These are phyloP conservation scores for Eupelmus urozonus DNA, from an alignment of 2,888 invertebrate genomes.

Conservation along the genomic window DNA sequence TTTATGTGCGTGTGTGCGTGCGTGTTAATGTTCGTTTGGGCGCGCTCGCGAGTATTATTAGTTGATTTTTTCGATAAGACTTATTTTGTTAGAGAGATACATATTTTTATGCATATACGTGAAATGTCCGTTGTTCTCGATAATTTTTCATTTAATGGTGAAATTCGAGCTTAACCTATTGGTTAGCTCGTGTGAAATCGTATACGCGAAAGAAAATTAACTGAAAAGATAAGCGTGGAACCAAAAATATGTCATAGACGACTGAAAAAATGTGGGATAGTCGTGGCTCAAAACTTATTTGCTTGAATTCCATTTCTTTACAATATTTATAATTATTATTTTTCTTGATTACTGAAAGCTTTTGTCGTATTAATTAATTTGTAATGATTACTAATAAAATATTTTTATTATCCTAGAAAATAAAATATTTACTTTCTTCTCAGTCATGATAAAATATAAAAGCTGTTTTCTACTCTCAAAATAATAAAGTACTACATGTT, in stretches of 20 bases:
- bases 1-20: constrained; percentile 61
- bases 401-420: no score
- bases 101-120: not conserved
- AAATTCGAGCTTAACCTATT: not conserved
- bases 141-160: not conserved
- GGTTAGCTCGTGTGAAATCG: not conserved
- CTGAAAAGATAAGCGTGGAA: constrained; percentile 56
- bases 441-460: no score
- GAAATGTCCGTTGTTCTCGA: not conserved
- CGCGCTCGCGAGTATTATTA: constrained; percentile 16
- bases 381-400: no score
- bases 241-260: constrained; percentile 1
- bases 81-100: not conserved
- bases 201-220: constrained; percentile 46
- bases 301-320: no score
- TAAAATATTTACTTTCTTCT: no score
- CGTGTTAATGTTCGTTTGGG: constrained; percentile 55
- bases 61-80: not conserved
- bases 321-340: no score
- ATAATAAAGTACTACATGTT: not conserved
- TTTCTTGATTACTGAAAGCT: not conserved
- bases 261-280: constrained; percentile 27
- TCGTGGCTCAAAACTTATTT: not conserved
- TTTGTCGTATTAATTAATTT: no score
- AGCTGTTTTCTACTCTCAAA: no score